Evolutionary conservation across 2,888 invertebrate species (phyloP).

Genomic region (Hyposoter didymator): DNA sequence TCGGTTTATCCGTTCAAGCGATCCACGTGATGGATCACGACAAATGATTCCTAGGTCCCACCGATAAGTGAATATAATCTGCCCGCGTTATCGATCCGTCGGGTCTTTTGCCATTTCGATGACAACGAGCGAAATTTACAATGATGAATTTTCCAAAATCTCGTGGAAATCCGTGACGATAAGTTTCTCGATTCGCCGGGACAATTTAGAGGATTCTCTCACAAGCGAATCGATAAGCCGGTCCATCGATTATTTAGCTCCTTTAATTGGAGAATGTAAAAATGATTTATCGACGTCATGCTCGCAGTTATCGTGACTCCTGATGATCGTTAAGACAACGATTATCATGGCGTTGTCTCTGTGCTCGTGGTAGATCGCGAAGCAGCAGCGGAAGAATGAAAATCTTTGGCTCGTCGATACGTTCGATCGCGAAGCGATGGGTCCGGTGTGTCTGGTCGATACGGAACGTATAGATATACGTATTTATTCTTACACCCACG

Average conservation of each 20-base stretch:
- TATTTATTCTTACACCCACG: conserved; percentile 67
- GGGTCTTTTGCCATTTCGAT: conserved; percentile 68
- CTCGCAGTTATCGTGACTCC: conserved; percentile 21
- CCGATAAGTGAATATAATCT: conserved; percentile 42
- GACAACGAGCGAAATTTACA: conserved; percentile 1
- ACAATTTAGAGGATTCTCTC: too few species aligned
- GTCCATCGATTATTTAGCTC: background rate
- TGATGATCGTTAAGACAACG: conserved; percentile 16
- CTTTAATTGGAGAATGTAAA: background rate
- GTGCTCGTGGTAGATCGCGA: conserved; percentile 6
- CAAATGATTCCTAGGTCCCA: conserved; percentile 33
- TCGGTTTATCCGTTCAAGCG: conserved; percentile 22
- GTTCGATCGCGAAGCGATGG: conserved; percentile 34
- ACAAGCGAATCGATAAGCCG: background rate
- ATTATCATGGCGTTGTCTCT: conserved; percentile 6
- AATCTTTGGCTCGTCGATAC: conserved; percentile 27
- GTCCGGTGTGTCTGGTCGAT: conserved; percentile 15
- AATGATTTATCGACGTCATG: conserved; percentile 6
- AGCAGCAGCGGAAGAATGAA: conserved; percentile 21
- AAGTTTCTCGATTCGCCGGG: too few species aligned
- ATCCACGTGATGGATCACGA: conserved; percentile 3
- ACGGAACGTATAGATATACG: conserved; percentile 38
- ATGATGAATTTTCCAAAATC: too few species aligned
- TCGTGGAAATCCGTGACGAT: too few species aligned
- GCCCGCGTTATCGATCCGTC: conserved; percentile 70